Conservation (phyloP, 2,113 vertebrate species). For the Bubalus kerabau region DNA sequence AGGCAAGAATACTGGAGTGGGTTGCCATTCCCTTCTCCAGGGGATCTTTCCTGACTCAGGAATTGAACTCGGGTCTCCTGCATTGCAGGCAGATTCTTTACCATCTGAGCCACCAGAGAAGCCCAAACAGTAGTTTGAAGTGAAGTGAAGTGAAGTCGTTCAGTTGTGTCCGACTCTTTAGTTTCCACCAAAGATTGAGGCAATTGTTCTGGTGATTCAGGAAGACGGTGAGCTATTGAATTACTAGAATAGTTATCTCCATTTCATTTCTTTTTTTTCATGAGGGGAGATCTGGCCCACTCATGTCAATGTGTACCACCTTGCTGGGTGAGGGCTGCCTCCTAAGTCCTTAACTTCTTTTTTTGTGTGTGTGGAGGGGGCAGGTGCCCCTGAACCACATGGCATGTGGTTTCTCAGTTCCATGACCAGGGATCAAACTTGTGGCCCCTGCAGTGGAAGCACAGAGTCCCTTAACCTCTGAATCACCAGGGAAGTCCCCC, state of each 20-base stretch:
- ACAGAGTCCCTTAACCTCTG: background rate
- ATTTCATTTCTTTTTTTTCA: constrained; percentile 10
- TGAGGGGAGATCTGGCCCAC: background rate
- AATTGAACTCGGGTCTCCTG: background rate
- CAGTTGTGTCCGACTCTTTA: no score
- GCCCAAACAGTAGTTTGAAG: background rate
- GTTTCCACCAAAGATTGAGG: background rate
- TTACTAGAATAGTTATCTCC: constrained; percentile 22
- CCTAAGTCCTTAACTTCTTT: background rate
- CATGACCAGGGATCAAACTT: background rate
- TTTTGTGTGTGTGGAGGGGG: background rate
- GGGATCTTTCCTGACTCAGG: background rate
- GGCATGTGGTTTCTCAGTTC: background rate
- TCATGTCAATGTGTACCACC: background rate
- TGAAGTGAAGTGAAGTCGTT: no score
- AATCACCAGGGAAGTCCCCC: background rate
- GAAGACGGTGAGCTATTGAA: constrained; percentile 15
- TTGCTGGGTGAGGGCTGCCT: background rate
- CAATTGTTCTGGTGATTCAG: constrained; percentile 18
- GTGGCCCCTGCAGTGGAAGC: background rate
- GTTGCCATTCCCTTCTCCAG: background rate
- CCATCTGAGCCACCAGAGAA: background rate
- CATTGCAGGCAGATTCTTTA: background rate
- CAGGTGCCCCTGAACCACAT: background rate
- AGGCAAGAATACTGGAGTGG: background rate